Base-by-base conservation (phyloP, 2,113 vertebrate species). In the Amphilophus citrinellus region DNA sequence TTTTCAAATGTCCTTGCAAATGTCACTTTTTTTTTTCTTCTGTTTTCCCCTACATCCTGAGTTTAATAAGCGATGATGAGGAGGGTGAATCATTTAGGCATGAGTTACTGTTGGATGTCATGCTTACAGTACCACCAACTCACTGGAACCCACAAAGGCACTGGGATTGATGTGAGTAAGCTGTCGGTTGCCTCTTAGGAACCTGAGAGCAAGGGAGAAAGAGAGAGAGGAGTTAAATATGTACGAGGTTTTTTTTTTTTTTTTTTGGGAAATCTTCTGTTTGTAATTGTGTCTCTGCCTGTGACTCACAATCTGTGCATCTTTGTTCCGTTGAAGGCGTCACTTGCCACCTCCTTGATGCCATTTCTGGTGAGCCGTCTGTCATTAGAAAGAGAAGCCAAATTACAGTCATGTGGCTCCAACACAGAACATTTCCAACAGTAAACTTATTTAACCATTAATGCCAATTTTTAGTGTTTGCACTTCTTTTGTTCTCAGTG, bases 331-430 rank as follows among this genome's bases (percentile, higher is more conserved):
- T 98, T 98, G 94, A 99, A 99, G 65, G 98, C 98, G 87, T 97
- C 94, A 88, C 96, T 96, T 78, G 97, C 96, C 94, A 99, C 97
- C 93, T 98, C 94, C 93, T 87, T 95, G 92, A 99, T 97, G 89
- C 97, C 97, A 84, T 99, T 99, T 95, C 97, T 98, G 93, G 95
- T 96, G 91, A 99, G 95, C 95, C 97, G 95, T 93, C 98, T 99
- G 96, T 90, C 95, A 95, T 15, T 75, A 42, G 87, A 90, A 76
- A 81, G 47, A 68, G 77, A 68, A 90, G 90, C 89, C 93, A 93
- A 93, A 77, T 80, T 71, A 81, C 73, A 85, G 82, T 87, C 87
- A 79, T 42, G 84, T 83, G 79, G 81, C 78, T 75, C 59, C 32
- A 44, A 61, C 60, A 62, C 83, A 22, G 68, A 84, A 86, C 50